A percentile compares a stretch with the other conserved stretches of the same genome.
Evolutionary conservation across 2,888 invertebrate species (phyloP).

Genomic region (Dynastes grantii): DNA sequence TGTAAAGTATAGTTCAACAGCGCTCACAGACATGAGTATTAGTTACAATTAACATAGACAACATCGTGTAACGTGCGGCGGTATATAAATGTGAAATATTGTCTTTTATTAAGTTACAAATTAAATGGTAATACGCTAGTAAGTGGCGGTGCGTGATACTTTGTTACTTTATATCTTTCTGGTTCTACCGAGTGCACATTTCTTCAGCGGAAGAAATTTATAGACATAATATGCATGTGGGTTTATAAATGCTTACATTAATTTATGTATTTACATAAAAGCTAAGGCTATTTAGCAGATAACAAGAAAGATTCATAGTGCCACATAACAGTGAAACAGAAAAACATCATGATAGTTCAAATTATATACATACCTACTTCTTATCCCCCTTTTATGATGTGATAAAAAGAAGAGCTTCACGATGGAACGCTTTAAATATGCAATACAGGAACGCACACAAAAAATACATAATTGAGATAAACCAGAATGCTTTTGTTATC

Average conservation of each 20-base stretch:
- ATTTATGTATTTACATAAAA: slow-evolving; percentile 2
- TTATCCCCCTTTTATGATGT: too few relatives aligned
- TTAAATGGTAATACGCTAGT: slow-evolving; percentile 34
- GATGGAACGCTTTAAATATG: too few relatives aligned
- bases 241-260: not conserved
- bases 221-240: slow-evolving; percentile 1
- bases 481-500: too few relatives aligned
- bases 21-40: slow-evolving; percentile 30
- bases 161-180: slow-evolving; percentile 10
- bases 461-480: too few relatives aligned
- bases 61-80: slow-evolving; percentile 22
- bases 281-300: not conserved
- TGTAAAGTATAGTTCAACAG: slow-evolving; percentile 20
- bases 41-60: slow-evolving; percentile 46
- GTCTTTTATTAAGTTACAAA: slow-evolving; percentile 44
- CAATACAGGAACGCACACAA: too few relatives aligned
- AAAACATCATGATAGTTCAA: too few relatives aligned
- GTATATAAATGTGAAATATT: slow-evolving; percentile 40
- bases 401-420: too few relatives aligned
- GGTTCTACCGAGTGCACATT: slow-evolving; percentile 1
- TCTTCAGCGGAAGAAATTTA: not conserved
- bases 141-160: not conserved
- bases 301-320: too few relatives aligned
- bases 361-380: too few relatives aligned
- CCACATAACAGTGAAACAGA: too few relatives aligned